phyloP scores from a whole-genome alignment of 2,888 invertebrate genomes.

The Drosophila crucigera region DNA sequence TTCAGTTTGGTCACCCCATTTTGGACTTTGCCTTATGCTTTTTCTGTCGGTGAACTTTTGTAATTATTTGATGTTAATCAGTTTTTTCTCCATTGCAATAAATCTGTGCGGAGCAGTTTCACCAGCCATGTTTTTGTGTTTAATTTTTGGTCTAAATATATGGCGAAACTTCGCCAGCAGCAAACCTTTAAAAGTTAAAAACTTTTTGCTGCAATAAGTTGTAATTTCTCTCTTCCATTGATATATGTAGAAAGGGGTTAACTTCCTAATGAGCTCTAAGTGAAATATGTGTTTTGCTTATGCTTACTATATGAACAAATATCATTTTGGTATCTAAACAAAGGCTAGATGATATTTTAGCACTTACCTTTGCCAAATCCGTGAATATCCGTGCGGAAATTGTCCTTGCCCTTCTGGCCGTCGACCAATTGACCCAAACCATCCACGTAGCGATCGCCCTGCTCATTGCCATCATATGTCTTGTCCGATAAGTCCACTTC shows the following conservation, averaged over 20 bases:
- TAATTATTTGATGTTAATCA: constrained; percentile 83
- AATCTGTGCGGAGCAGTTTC: constrained; percentile 48
- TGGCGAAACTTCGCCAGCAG: constrained; percentile 46
- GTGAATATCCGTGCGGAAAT: constrained; percentile 89
- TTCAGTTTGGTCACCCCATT: constrained; percentile 30
- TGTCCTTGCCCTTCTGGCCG: constrained; percentile 90
- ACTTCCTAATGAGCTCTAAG: constrained; percentile 29
- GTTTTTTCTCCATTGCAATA: constrained; percentile 68
- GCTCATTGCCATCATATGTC: constrained; percentile 91
- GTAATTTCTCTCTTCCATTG: neutral
- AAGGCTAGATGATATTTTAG: neutral
- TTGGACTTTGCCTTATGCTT: constrained; percentile 62
- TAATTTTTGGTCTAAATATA: constrained; percentile 30
- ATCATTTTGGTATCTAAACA: neutral
- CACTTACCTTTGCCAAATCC: constrained; percentile 89
- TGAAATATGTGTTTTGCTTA: constrained; percentile 12
- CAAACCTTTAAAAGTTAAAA: constrained; percentile 12
- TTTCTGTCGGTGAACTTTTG: constrained; percentile 73
- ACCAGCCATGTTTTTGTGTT: constrained; percentile 21
- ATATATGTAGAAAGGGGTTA: constrained; percentile 11
- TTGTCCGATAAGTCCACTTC: constrained; percentile 92
- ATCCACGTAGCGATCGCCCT: constrained; percentile 88
- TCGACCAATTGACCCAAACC: constrained; percentile 93
- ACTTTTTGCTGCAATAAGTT: constrained; percentile 22
- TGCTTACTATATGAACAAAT: neutral